Evolutionary conservation across 2,113 vertebrate species (phyloP).

Genomic region (Dunckerocampus dactyliophorus): DNA sequence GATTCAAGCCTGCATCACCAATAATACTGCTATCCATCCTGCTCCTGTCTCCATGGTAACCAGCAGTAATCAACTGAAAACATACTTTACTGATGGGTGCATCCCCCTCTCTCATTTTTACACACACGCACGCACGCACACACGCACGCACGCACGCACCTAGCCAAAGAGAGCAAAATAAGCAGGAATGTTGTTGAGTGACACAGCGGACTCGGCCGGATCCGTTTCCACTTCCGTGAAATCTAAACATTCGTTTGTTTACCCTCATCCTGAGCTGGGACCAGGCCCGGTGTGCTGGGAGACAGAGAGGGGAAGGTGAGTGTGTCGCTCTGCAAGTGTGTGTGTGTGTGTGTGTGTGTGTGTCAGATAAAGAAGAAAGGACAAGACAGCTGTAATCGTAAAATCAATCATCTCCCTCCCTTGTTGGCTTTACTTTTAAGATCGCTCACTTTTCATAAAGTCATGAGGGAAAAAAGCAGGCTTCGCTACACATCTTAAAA

Average conservation of each 20-base stretch:
- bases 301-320: not conserved
- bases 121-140: slow-evolving; percentile 8
- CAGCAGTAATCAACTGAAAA: not conserved
- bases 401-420: too few species aligned
- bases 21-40: not conserved
- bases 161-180: slow-evolving; percentile 49
- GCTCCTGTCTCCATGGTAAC: not conserved
- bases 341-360: slow-evolving; percentile 21
- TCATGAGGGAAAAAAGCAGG: too few species aligned
- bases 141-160: slow-evolving; percentile 1
- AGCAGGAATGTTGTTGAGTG: slow-evolving; percentile 61
- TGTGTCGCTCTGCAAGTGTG: slow-evolving; percentile 10
- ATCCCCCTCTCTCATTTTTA: not conserved
- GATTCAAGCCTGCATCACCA: too few species aligned
- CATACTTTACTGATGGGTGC: not conserved
- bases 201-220: slow-evolving; percentile 44
- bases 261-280: slow-evolving; percentile 44
- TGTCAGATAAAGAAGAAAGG: slow-evolving; percentile 8
- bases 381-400: too few species aligned
- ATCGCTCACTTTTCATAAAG: too few species aligned
- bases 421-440: too few species aligned
- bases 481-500: not conserved
- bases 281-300: not conserved
- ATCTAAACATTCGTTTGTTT: slow-evolving; percentile 67
- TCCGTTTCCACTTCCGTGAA: slow-evolving; percentile 64